Base-by-base conservation (phyloP, 2,797 vertebrate genomes). In the Pempheris klunzingeri region DNA sequence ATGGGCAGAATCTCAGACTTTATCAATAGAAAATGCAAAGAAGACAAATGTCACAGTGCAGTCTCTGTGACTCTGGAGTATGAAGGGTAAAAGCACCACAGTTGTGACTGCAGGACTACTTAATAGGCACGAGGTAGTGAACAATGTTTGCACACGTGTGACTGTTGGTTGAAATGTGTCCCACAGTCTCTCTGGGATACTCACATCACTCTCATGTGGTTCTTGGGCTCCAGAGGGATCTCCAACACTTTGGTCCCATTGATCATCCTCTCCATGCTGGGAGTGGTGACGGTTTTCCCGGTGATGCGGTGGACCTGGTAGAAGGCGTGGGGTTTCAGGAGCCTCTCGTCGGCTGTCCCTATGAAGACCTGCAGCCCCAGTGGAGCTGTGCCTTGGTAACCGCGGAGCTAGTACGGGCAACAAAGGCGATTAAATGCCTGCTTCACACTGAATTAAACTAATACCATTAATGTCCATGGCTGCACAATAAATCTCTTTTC, bases 241-340 rank as follows among this genome's bases (percentile, higher is more conserved):
- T 99, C 98, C 63, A 99, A 78, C 59, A 99, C 95, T 80, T 98
- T 99, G 87, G 97, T 98, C 89, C 97, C 96, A 28, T 92, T 95
- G 20, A 97, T 88, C 3, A 97, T 95, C 92, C 96, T 97, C 95
- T 99, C 97, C 13, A 96, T 94, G 91, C 97, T 99, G 92, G 96
- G 97, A 54, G 98, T 99, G 84, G 97, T 98, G 81, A 99, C 98
- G 0, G 97, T 99, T 70, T 99, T 99, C 15, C 98, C 98, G 0
- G 98, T 99, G 90, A 99, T 98, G 71, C 97, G 97, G 84, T 99
- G 98, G 36, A 98, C 98, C 92, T 99, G 98, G 92, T 99, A 99
- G 93, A 99, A 99, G 71, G 98, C 96, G 0, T 99, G 98, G 0
- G 98, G 98, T 71, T 98, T 99, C n/a, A 99, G 96, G 77, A 98